These are phyloP conservation scores for Drosophila nigrodunni DNA, from an alignment of 1,140 invertebrate species.

Conservation along the genomic window DNA sequence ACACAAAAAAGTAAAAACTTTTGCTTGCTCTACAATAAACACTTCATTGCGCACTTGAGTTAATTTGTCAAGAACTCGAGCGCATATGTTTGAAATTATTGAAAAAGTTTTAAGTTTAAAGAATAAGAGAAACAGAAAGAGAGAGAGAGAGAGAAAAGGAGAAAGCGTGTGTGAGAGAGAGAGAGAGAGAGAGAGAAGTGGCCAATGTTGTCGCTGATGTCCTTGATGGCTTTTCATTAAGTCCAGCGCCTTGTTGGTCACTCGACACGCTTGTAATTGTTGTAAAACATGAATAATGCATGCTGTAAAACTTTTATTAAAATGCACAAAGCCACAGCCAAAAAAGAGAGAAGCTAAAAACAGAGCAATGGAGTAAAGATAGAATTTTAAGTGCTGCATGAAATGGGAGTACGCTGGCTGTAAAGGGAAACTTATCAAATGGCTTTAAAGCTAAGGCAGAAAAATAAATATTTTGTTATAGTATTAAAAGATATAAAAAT, in stretches of 20 bases:
- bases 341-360: slow-evolving; percentile 23
- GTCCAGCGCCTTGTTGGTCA: slow-evolving; percentile 20
- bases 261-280: slow-evolving; percentile 60
- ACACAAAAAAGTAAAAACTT: slow-evolving; percentile 49
- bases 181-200: neutral
- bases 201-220: slow-evolving; percentile 13
- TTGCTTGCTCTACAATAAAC: slow-evolving; percentile 67
- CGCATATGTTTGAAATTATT: slow-evolving; percentile 71
- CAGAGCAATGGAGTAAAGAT: neutral
- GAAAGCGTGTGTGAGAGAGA: neutral
- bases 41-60: slow-evolving; percentile 80
- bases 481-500: too few species aligned
- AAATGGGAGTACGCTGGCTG: neutral
- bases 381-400: neutral
- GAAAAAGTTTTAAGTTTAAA: slow-evolving; percentile 72
- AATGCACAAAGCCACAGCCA: slow-evolving; percentile 57
- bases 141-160: neutral
- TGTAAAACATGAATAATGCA: slow-evolving; percentile 77
- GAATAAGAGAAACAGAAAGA: slow-evolving; percentile 9
- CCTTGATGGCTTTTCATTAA: slow-evolving; percentile 71
- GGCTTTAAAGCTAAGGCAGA: neutral
- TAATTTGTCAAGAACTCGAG: slow-evolving; percentile 75
- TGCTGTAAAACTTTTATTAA: slow-evolving; percentile 73
- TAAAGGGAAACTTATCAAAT: neutral
- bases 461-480: neutral